Conservation (phyloP, 2,888 invertebrate genomes). For the Flabesymbios commensalis region DNA sequence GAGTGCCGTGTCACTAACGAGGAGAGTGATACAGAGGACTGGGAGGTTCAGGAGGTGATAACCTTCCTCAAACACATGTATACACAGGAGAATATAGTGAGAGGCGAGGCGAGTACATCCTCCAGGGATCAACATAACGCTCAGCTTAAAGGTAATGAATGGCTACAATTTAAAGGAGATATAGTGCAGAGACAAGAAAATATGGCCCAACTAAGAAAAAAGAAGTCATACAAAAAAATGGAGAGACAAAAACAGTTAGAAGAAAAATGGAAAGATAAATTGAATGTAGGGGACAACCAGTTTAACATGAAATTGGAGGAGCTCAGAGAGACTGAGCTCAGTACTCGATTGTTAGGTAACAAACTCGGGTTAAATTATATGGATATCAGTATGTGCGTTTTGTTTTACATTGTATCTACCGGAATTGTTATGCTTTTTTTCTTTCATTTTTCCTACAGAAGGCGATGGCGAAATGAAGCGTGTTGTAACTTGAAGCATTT, state of each 20-base stretch:
- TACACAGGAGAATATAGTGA: conserved; percentile 1
- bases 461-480: no score
- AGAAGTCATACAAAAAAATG: no score
- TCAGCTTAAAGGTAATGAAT: no score
- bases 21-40: conserved; percentile 17
- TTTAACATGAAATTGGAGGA: no score
- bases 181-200: no score
- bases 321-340: no score
- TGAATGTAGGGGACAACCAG: no score
- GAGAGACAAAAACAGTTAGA: no score
- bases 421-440: conserved; percentile 46
- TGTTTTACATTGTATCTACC: conserved; percentile 49
- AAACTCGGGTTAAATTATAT: conserved; percentile 27
- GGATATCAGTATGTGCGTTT: conserved; percentile 53
- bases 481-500: no score
- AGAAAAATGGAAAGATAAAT: no score
- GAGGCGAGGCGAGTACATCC: not conserved
- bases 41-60: conserved; percentile 39
- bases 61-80: conserved; percentile 44
- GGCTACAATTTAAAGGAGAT: no score
- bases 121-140: no score
- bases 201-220: not conserved
- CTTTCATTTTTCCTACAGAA: conserved; percentile 53
- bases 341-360: not conserved
- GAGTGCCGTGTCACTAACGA: conserved; percentile 37